phyloP scores from a whole-genome alignment of 2,888 invertebrate genomes.

The Dendrolimus houi region DNA sequence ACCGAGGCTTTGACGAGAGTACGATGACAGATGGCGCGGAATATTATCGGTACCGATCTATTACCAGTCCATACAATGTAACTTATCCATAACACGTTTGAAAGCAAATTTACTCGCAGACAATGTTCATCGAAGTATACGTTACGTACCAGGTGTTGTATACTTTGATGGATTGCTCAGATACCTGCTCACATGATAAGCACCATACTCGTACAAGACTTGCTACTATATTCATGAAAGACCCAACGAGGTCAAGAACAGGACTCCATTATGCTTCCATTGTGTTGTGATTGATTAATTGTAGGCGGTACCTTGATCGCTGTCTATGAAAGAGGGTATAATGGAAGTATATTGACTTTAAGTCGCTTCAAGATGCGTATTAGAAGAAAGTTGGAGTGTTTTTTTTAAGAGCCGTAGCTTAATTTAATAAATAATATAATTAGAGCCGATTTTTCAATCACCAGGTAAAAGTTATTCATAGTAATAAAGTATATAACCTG shows the following conservation, averaged over 20 bases:
- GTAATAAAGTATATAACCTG: too few relatives aligned
- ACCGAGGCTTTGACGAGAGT: too few relatives aligned
- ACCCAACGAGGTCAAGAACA: conserved; percentile 4
- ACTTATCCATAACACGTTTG: too few relatives aligned
- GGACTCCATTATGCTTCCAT: conserved; percentile 8
- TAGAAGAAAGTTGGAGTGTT: too few relatives aligned
- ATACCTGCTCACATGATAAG: conserved; percentile 7
- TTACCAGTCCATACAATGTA: too few relatives aligned
- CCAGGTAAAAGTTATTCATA: too few relatives aligned
- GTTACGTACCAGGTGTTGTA: conserved; percentile 3
- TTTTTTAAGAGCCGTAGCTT: too few relatives aligned
- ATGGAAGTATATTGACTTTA: conserved; percentile 1
- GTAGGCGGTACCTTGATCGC: conserved; percentile 5
- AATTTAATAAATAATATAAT: too few relatives aligned
- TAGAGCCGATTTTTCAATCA: too few relatives aligned
- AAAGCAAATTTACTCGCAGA: not conserved
- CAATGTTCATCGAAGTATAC: not conserved
- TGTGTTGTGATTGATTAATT: conserved; percentile 20
- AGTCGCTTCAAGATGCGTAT: too few relatives aligned
- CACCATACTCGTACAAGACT: conserved; percentile 6
- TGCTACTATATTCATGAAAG: conserved; percentile 12
- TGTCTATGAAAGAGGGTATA: not conserved
- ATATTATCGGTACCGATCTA: too few relatives aligned
- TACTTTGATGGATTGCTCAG: conserved; percentile 16
- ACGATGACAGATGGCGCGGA: too few relatives aligned